Percentiles rank a stretch among this genome's conserved stretches.
Conservation (phyloP, 2,797 vertebrate genomes). For the Clamator glandarius region DNA sequence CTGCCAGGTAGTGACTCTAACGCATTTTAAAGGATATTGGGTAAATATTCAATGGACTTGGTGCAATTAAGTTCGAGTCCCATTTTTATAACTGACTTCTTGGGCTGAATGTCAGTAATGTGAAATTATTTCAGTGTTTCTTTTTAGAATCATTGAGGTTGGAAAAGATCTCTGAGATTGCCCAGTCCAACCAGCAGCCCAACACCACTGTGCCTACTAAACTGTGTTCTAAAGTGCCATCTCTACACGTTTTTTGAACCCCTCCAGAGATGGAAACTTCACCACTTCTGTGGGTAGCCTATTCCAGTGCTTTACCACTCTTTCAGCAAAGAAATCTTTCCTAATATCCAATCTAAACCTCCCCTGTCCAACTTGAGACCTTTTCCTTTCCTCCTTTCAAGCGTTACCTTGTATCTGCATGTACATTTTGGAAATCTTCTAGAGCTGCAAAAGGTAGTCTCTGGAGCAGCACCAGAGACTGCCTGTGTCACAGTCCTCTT, state of each 20-base stretch:
- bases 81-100: background rate
- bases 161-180: no score
- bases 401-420: background rate
- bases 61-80: background rate
- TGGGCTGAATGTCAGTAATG: background rate
- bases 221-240: no score
- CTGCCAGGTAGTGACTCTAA: background rate
- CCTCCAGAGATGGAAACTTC: no score
- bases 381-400: no score
- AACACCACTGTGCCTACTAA: no score
- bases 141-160: background rate
- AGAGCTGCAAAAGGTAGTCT: background rate
- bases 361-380: no score
- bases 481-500: rapidly evolving
- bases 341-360: no score
- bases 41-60: background rate
- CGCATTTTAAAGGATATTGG: background rate
- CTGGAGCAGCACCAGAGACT: background rate
- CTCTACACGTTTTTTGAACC: no score
- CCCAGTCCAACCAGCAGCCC: no score
- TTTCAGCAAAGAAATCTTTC: no score
- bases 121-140: background rate
- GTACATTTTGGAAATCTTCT: background rate
- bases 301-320: no score
- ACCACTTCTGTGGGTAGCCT: no score